phyloP scores from a whole-genome alignment of 1,140 invertebrate genomes.

The Achatina immaculata region DNA sequence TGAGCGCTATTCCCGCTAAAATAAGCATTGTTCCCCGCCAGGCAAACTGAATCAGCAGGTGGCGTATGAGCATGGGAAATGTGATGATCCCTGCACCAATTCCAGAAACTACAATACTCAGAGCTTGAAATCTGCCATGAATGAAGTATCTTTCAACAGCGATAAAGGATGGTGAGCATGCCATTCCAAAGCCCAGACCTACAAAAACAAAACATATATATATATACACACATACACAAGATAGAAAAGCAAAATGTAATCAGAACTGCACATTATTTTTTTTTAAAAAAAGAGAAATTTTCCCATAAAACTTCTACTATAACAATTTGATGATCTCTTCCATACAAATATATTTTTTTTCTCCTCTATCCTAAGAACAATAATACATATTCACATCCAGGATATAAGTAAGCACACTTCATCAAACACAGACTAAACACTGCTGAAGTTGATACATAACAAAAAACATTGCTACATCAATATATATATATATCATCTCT shows the following conservation, averaged over 20 bases:
- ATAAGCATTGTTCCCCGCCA: constrained; percentile 90
- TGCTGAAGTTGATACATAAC: no score
- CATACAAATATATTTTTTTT: no score
- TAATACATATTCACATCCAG: no score
- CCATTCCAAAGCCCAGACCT: constrained; percentile 67
- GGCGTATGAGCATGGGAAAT: constrained; percentile 61
- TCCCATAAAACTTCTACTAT: background rate
- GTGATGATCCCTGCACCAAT: constrained; percentile 64
- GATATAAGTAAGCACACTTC: no score
- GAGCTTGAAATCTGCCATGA: constrained; percentile 55
- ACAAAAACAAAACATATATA: constrained; percentile 33
- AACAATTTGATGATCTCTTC: no score
- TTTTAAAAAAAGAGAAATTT: no score
- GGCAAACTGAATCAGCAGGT: constrained; percentile 71
- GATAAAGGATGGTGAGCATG: constrained; percentile 65
- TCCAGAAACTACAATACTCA: constrained; percentile 59
- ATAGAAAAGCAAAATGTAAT: no score
- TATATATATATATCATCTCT: no score
- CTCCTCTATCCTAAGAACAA: no score
- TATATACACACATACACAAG: background rate
- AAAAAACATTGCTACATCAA: no score
- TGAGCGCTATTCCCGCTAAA: constrained; percentile 86
- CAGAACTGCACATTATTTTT: no score
- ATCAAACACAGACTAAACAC: no score
- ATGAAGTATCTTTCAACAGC: constrained; percentile 64